These are phyloP conservation scores for Cerceris ruficornis DNA, from an alignment of 2,888 invertebrate genomes.

Conservation along the genomic window DNA sequence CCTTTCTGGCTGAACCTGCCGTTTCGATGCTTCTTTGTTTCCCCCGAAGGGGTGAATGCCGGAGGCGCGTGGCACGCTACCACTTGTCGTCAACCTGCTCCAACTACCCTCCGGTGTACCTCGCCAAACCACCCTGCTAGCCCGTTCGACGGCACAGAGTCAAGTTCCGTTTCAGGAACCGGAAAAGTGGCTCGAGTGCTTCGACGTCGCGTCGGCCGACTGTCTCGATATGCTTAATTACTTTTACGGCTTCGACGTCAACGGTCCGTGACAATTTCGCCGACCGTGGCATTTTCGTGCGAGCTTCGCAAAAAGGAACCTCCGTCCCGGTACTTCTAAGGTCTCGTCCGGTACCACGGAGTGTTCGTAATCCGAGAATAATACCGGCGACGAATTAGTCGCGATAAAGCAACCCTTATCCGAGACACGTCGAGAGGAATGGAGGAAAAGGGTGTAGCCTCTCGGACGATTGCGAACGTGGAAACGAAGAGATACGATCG, in stretches of 20 bases:
- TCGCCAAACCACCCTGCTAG: constrained; percentile 1
- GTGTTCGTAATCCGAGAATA: constrained; percentile 20
- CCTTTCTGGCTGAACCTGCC: constrained; percentile 66
- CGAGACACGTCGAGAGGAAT: neutral
- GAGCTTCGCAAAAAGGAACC: constrained; percentile 9
- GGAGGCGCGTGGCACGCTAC: constrained; percentile 63
- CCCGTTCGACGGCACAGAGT: constrained; percentile 32
- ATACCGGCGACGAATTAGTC: constrained; percentile 11
- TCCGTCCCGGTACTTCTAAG: constrained; percentile 33
- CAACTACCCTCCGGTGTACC: constrained; percentile 9
- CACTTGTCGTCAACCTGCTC: constrained; percentile 59
- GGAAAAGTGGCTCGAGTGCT: constrained; percentile 57
- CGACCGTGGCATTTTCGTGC: constrained; percentile 4
- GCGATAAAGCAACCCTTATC: constrained; percentile 1
- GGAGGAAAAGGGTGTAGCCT: constrained; percentile 7
- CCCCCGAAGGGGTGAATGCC: constrained; percentile 58
- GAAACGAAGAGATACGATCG: constrained; percentile 43
- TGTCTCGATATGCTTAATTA: constrained; percentile 71
- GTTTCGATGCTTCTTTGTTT: constrained; percentile 75
- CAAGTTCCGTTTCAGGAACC: constrained; percentile 45
- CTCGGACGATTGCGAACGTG: constrained; percentile 1
- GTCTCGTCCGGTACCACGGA: neutral
- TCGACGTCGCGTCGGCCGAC: constrained; percentile 59
- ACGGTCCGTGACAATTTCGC: constrained; percentile 33
- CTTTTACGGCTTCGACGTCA: constrained; percentile 64